These are phyloP conservation scores for Gila orcuttii DNA, from an alignment of 2,113 vertebrate species.

Conservation along the genomic window DNA sequence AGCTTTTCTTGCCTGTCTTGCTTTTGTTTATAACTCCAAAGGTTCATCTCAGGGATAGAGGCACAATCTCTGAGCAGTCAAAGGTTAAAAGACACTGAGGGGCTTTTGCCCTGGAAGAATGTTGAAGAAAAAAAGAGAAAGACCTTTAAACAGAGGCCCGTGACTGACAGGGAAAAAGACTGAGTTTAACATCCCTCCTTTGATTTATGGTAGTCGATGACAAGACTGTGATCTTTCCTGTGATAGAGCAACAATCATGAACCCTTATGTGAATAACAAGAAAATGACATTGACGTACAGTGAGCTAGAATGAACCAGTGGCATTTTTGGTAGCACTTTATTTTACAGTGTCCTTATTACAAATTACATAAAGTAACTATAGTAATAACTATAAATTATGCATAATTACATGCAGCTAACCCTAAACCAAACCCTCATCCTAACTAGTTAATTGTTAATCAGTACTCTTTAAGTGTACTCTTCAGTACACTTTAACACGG, in stretches of 20 bases:
- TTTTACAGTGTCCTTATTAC: too few species aligned
- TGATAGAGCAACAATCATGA: constrained; percentile 15
- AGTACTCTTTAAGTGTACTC: too few species aligned
- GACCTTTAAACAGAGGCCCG: constrained; percentile 14
- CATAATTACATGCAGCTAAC: too few species aligned
- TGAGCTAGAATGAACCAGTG: background rate
- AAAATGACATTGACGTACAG: background rate
- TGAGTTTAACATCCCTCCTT: background rate
- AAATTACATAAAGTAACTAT: too few species aligned
- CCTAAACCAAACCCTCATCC: too few species aligned
- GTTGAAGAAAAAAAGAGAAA: background rate
- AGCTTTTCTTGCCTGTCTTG: constrained; percentile 13
- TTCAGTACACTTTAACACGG: too few species aligned
- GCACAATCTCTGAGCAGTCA: constrained; percentile 28
- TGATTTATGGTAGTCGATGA: constrained; percentile 3
- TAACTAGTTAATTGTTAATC: too few species aligned
- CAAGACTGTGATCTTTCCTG: constrained; percentile 14
- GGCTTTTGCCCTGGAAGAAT: constrained; percentile 32
- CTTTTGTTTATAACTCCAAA: constrained; percentile 33
- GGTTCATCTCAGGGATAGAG: constrained; percentile 23
- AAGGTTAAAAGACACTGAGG: constrained; percentile 41
- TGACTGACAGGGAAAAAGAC: constrained; percentile 31
- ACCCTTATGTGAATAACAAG: background rate
- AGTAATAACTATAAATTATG: too few species aligned
- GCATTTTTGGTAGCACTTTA: background rate